phyloP scores from a whole-genome alignment of 2,888 invertebrate genomes.

The Tipula helvola region DNA sequence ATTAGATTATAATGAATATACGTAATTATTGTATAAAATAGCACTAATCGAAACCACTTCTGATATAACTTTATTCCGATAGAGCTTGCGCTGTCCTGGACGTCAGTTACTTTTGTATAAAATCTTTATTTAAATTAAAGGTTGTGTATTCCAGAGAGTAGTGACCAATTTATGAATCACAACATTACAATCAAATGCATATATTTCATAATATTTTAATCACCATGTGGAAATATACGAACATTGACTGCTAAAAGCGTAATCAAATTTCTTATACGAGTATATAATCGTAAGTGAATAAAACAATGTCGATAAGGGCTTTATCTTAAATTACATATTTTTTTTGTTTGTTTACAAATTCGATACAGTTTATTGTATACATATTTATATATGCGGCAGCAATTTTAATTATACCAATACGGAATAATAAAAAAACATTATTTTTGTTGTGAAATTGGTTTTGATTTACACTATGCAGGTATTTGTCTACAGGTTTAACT shows the following conservation, averaged over 20 bases:
- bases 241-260: not conserved
- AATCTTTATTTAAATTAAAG: too few species aligned
- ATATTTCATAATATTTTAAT: not conserved
- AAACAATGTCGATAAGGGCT: not conserved
- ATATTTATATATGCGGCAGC: not conserved
- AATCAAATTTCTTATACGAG: not conserved
- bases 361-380: not conserved
- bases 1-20: too few species aligned
- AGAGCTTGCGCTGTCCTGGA: too few species aligned
- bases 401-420: not conserved
- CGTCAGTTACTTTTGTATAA: too few species aligned
- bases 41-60: too few species aligned
- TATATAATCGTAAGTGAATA: not conserved
- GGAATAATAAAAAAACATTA: not conserved
- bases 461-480: not conserved
- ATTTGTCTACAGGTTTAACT: too few species aligned
- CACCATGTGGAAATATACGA: not conserved
- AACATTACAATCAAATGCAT: not conserved
- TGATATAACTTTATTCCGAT: too few species aligned
- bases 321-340: not conserved
- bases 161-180: too few species aligned
- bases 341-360: not conserved
- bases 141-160: too few species aligned
- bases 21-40: too few species aligned
- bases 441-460: not conserved